A percentile compares a stretch with the other conserved stretches of the same genome.
Evolutionary conservation across 2,888 invertebrate species (phyloP).

Genomic region (Eupithecia insigniata): DNA sequence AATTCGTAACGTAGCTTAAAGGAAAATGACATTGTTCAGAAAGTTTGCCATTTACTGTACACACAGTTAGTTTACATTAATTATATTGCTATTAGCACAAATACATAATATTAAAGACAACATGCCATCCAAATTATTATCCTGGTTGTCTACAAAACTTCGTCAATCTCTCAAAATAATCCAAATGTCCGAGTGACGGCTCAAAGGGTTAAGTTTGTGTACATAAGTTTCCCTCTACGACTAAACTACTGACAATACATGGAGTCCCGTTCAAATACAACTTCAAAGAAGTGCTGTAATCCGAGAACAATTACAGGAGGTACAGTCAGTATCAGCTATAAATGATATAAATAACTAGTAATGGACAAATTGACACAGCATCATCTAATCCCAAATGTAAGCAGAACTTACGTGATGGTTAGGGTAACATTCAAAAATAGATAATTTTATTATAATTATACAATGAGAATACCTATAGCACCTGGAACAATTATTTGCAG

Average conservation of each 20-base stretch:
- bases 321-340: neutral
- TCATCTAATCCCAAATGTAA: too few relatives aligned
- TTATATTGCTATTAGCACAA: neutral
- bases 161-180: neutral
- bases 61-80: too few relatives aligned
- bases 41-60: neutral
- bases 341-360: neutral
- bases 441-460: too few relatives aligned
- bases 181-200: neutral
- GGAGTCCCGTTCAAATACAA: neutral
- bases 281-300: conserved; percentile 35
- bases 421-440: too few relatives aligned
- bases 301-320: conserved; percentile 40
- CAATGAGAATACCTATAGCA: too few relatives aligned
- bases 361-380: too few relatives aligned
- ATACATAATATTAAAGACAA: neutral
- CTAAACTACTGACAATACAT: neutral
- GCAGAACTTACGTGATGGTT: too few relatives aligned
- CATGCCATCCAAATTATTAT: neutral
- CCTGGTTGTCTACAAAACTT: neutral
- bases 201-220: neutral
- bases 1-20: neutral
- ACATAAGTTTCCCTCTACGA: neutral
- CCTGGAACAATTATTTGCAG: too few relatives aligned
- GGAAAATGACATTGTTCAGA: neutral